These are phyloP conservation scores for Dolichallabes microphthalmus DNA, from an alignment of 2,113 vertebrate genomes.

Conservation along the genomic window DNA sequence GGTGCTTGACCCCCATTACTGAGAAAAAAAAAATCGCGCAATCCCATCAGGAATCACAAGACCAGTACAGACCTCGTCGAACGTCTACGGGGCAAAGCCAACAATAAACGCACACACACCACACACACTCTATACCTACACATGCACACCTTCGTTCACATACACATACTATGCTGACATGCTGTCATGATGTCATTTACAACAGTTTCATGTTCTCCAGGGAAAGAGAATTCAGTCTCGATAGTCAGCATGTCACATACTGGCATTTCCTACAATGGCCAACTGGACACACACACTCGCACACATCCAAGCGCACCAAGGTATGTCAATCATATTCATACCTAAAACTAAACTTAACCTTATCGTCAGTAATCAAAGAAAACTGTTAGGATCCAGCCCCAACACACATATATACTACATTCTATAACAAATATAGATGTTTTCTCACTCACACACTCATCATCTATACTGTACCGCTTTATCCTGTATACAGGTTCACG, in stretches of 20 bases:
- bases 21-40: slow-evolving; percentile 17
- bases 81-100: slow-evolving; percentile 9
- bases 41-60: slow-evolving; percentile 22
- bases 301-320: not conserved
- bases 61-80: slow-evolving; percentile 2
- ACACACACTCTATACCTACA: not conserved
- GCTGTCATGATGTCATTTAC: not conserved
- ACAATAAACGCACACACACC: slow-evolving; percentile 13
- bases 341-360: not conserved
- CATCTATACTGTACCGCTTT: no score
- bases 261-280: not conserved
- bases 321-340: not conserved
- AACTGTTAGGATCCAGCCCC: no score
- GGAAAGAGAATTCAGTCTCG: not conserved
- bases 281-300: slow-evolving; percentile 4
- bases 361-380: not conserved
- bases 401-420: no score
- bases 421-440: no score
- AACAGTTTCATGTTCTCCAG: not conserved
- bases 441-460: no score
- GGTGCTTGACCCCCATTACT: slow-evolving; percentile 38
- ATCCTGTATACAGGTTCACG: no score
- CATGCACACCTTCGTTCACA: not conserved
- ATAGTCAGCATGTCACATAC: not conserved
- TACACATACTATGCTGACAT: not conserved